Evolutionary conservation across 2,888 invertebrate species (phyloP).

Genomic region (Herminia tarsipennalis): DNA sequence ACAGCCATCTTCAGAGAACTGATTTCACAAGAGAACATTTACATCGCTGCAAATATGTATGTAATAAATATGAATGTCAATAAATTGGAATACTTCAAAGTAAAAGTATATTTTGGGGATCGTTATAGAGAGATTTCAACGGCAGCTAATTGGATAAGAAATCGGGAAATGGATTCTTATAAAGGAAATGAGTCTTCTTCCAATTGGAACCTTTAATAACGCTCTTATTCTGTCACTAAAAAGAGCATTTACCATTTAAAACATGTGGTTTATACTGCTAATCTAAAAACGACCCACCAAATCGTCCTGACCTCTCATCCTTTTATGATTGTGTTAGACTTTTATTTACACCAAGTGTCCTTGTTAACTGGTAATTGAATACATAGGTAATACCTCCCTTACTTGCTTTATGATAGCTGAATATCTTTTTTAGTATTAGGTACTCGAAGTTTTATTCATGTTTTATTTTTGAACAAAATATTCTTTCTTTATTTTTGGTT

Average conservation of each 20-base stretch:
- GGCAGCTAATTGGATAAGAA: too few relatives aligned
- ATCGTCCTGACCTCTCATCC: conserved; percentile 9
- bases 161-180: too few relatives aligned
- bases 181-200: too few relatives aligned
- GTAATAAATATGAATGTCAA: too few relatives aligned
- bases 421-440: conserved; percentile 49
- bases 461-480: conserved; percentile 53
- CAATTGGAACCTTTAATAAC: too few relatives aligned
- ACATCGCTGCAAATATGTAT: too few relatives aligned
- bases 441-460: conserved; percentile 53
- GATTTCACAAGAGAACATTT: too few relatives aligned
- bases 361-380: conserved; percentile 23
- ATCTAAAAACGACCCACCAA: conserved; percentile 29
- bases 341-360: conserved; percentile 15
- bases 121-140: too few relatives aligned
- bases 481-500: conserved; percentile 32
- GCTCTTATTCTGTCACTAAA: too few relatives aligned
- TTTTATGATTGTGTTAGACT: conserved; percentile 16
- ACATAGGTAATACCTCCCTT: conserved; percentile 36
- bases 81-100: too few relatives aligned
- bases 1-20: too few relatives aligned
- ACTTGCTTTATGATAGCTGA: conserved; percentile 50
- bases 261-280: conserved; percentile 29
- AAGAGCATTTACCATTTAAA: conserved; percentile 34
- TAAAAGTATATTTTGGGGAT: too few relatives aligned